Evolutionary conservation across 2,113 vertebrate genomes (phyloP), one percentile per base, ranked within the genome.

Genomic region (Paracanthobrama guichenoti): DNA sequence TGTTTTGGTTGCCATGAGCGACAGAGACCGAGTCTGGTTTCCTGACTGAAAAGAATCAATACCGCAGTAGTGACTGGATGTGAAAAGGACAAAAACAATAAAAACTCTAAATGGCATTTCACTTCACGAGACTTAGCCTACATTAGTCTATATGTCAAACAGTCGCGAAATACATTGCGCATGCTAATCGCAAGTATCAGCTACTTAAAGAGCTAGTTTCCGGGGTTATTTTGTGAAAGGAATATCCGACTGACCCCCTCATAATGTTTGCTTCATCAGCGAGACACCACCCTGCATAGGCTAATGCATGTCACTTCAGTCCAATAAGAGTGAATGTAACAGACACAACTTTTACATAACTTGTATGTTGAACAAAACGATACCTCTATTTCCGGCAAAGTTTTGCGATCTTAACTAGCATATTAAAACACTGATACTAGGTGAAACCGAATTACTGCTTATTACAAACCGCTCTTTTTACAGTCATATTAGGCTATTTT

Each of bases 1-100:
- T 85, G 87, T 64, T 81, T 84, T 60, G 91, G 93, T 95, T 94
- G 94, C 93, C 94, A 94, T 91, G 93, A 91, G 90, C 92, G 86
- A 83, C 84, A 48, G 89, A 88, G 87, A 55, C 53, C 53, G 53
- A 93, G 91, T 90, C 88, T 90, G 66, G 83, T 89, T 89, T 88
- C 87, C 88, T 84, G 76, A 69, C 84, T 82, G 89, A 84, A 86
- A 83, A 79, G 84, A 87, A 93, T 94, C 93, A 88, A 93, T 93
- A 92, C 88, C 88, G 89, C 81, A 90, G 88, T 85, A 90, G 88
- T 85, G 92, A 89, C 91, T 90, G n/a, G 86, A 93, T 88, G 92
- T 82, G 77, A 88, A 92, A 88, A 87, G 88, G 91, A 92, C 91
- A 89, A 92, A 87, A 39, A 53, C 7, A 18, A 46, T 28, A 46